Evolutionary conservation across 2,888 invertebrate species (phyloP).

Genomic region (Atherix ibis): DNA sequence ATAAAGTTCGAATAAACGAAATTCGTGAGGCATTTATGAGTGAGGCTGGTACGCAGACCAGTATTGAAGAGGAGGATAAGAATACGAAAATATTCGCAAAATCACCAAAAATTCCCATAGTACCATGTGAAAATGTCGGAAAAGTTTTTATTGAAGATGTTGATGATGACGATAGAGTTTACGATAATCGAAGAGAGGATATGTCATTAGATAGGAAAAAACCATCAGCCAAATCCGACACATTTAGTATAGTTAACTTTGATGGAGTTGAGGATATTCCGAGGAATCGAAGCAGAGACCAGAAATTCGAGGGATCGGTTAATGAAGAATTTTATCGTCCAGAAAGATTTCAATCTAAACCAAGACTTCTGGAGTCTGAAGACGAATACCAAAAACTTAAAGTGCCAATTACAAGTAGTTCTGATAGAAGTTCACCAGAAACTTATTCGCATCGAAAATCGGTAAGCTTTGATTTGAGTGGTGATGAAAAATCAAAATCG

Average conservation of each 20-base stretch:
- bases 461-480: conserved; percentile 32
- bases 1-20: background rate
- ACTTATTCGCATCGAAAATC: conserved; percentile 29
- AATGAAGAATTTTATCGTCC: no score
- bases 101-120: no score
- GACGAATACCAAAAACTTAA: conserved; percentile 18
- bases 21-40: no score
- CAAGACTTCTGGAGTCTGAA: conserved; percentile 17
- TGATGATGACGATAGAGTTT: conserved; percentile 5
- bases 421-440: conserved; percentile 19
- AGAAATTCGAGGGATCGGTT: background rate
- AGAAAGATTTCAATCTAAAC: no score
- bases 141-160: conserved; percentile 10
- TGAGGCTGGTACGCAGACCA: conserved; percentile 7
- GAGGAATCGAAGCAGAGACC: background rate
- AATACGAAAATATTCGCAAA: no score
- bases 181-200: conserved; percentile 2
- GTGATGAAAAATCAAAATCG: conserved; percentile 28
- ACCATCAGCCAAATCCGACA: conserved; percentile 4
- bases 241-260: no score
- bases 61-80: background rate
- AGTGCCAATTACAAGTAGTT: conserved; percentile 13
- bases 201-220: background rate
- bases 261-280: no score
- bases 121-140: no score